phyloP scores from a whole-genome alignment of 2,888 invertebrate species.

The Xestobium rufovillosum region DNA sequence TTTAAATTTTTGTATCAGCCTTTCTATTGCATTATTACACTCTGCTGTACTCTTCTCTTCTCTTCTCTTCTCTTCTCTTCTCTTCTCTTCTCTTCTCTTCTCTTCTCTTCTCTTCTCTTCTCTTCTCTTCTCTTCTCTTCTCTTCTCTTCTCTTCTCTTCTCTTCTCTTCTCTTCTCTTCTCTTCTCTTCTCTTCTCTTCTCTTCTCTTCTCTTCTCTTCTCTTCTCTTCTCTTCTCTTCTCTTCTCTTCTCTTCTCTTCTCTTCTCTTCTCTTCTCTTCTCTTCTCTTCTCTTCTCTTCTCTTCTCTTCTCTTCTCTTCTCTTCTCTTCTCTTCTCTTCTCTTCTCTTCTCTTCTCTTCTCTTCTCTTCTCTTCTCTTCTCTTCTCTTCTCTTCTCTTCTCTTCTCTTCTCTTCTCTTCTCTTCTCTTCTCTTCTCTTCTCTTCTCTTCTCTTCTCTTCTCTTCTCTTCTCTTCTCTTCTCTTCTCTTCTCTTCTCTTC shows the following conservation, averaged over 20 bases:
- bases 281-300: slow-evolving; percentile 4
- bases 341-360: slow-evolving; percentile 4
- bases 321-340: slow-evolving; percentile 4
- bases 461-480: slow-evolving; percentile 24
- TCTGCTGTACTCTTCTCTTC: slow-evolving; percentile 12
- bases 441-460: slow-evolving; percentile 25
- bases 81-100: slow-evolving; percentile 10
- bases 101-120: slow-evolving; percentile 4
- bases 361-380: slow-evolving; percentile 1
- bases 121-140: slow-evolving; percentile 7
- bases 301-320: slow-evolving; percentile 4
- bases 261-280: slow-evolving; percentile 30
- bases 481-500: slow-evolving; percentile 32
- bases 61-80: slow-evolving; percentile 13
- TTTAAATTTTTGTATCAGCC: slow-evolving; percentile 1
- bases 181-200: slow-evolving; percentile 7
- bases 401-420: background rate
- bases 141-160: slow-evolving; percentile 5
- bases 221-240: slow-evolving; percentile 11
- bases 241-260: slow-evolving; percentile 12
- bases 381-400: slow-evolving; percentile 3
- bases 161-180: slow-evolving; percentile 10
- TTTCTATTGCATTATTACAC: slow-evolving; percentile 29
- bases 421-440: background rate
- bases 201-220: slow-evolving; percentile 12